Evolutionary conservation across 2,797 vertebrate species (phyloP), one percentile per base, ranked within the genome.

Genomic region (Adrianichthys oophorus): DNA sequence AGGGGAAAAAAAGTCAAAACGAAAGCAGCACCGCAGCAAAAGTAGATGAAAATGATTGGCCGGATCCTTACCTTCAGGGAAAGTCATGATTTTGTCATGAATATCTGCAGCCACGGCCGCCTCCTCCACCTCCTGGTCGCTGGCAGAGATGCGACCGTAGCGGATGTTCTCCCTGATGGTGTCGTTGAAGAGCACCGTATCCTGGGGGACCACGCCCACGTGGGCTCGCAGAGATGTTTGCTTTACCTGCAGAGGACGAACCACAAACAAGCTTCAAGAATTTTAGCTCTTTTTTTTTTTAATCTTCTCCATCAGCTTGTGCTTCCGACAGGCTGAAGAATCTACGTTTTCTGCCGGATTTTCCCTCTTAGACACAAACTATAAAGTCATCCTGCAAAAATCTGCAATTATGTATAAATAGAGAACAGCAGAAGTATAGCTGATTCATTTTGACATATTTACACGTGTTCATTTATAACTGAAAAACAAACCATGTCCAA

Each of bases 131-230:
- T 99, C 96, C 6, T 87, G 74, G 6, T 96, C 92, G 0, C 17
- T 91, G 1, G 97, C 97, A 0, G 87, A 59, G 79, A 95, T 23
- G 24, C 95, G 90, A 1, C 97, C 97, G 0, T 98, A 99, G 74
- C 95, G 95, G 67, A 99, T 96, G 68, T 98, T 99, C 5, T 98
- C 90, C 7, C 89, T 87, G 1, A 98, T 96, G 69, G 90, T 95
- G 85, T 97, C 93, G 0, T 99, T 99, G 73, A 99, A 98, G 43
- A 99, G 93, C 13, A 99, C 97, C 0, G 97, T 98, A 50, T 98
- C 97, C 85, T 99, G 97, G 4, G 97, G 96, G 40, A 99, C 97
- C 15, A 98, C 97, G 1, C 97, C 97, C 0, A 98, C 96, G 72
- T 96, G 94, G 44, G 94, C 82, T 0, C 97, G 94, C 53, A 98